Evolutionary conservation across 1,140 invertebrate species (phyloP), one percentile per base, ranked within the genome.

Genomic region (Drosophila erecta): DNA sequence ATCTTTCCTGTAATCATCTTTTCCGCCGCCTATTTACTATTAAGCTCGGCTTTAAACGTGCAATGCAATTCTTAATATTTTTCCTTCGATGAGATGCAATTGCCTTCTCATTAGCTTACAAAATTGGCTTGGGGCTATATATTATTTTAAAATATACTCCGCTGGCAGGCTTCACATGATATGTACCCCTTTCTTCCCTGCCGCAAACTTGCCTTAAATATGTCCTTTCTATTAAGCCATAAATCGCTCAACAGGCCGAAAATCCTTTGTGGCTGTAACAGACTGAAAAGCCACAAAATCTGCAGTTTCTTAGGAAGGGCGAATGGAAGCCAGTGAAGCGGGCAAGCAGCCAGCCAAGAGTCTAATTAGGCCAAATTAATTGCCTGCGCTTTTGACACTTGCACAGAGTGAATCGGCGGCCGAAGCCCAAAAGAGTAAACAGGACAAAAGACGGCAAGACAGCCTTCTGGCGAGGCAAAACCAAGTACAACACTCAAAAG

Each of bases 331-430:
- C 49, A 66, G 60, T 66, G 30, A 44, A 66, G 47, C 74, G 57
- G 64, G 59, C 58, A 60, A 73, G 81, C 77, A 87, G 77, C 70
- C 72, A 85, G 60, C 64, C 77, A 85, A 79, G 84, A 83, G 83
- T 79, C 83, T 86, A 86, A 86, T 86, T 86, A 86, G 83, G 65
- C 70, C 79, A 86, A 86, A 86, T 86, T 86, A 86, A 86, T 86
- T 86, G 83, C 84, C 83, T 86, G 83, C 83, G 83, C 83, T 86
- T 86, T 86, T 86, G 83, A 87, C 83, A 86, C 83, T 86, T 86
- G 72, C 81, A 71, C 79, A 81, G 81, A 81, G 70, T 76, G 64
- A 54, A 55, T 44, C 54, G 33, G 64, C 74, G 33, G 64, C 74
- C 55, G 38, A 38, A 30, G 35, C 33, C 43, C 66, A 40, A 24